Evolutionary conservation across 35 echinoderm and acorn worm genomes (phyloP), one percentile per base, ranked within the genome.

Genomic region (Strongylocentrotus purpuratus): DNA sequence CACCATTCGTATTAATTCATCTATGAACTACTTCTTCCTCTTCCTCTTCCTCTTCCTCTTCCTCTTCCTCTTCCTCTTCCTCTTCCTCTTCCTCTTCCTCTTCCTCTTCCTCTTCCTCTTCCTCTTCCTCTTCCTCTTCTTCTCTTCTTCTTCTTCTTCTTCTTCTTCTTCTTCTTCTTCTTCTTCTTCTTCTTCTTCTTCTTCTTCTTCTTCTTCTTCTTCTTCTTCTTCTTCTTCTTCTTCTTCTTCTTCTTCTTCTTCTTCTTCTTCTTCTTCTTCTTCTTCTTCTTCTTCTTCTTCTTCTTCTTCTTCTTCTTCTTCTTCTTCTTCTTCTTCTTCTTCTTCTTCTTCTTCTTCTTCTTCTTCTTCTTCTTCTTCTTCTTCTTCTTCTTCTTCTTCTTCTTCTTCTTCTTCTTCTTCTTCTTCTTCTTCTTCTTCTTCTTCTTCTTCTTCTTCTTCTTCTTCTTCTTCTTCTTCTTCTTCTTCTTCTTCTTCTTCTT

Each of bases 231-330:
- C 86, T 31, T 10, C 32, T 3, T 33, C 86, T 3, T 10, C 86
- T 88, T 33, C 32, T 88, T 10, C 86, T 33, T 10, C 86, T 33
- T 10, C 28, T 33, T 13, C 86, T 33, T 13, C 32, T 88, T 13
- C 86, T 32, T 13, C 32, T 31, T 33, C 86, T 33, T 33, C 31
- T 32, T 13, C 86, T 88, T 13, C 86, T 88, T 33, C 85, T 86
- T n/a, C 85, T 86, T n/a, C 85, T 86, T n/a, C 85, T 86, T n/a
- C 85, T 86, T n/a, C 85, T 86, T n/a, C 85, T 86, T n/a, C 85
- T 86, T n/a, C 85, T 86, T n/a, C 85, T 86, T n/a, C 85, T 86
- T n/a, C 85, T 86, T n/a, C 85, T 86, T n/a, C 85, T 86, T n/a
- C 85, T 86, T n/a, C 85, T 86, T n/a, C 85, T 86, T n/a, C 85